Percentiles rank a stretch among this genome's conserved stretches.
Conservation (phyloP, 1,140 invertebrate genomes). For the Zaprionus tsacasi region DNA sequence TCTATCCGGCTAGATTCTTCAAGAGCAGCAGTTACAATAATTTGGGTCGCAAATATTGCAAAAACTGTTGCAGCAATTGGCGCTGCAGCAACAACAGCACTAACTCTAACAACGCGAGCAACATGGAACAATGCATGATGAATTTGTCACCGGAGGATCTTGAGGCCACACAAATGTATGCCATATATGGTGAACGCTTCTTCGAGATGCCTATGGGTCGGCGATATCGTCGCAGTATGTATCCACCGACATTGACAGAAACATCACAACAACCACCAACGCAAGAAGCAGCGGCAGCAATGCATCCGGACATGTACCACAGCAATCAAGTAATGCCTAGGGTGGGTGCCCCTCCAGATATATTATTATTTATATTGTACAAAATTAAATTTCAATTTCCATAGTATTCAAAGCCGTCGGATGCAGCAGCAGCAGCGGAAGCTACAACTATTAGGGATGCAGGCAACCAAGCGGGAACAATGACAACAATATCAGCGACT, state of each 20-base stretch:
- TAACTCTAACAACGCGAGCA: neutral
- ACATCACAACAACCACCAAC: neutral
- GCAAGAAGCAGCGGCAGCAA: neutral
- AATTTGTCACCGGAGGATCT: slow-evolving; percentile 38
- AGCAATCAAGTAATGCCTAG: neutral
- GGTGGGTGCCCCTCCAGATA: neutral
- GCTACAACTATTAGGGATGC: neutral
- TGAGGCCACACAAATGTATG: slow-evolving; percentile 42
- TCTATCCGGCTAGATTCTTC: slow-evolving; percentile 4
- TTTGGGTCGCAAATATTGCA: slow-evolving; percentile 16
- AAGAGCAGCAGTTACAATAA: slow-evolving; percentile 13
- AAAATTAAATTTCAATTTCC: neutral
- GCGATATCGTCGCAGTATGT: slow-evolving; percentile 16
- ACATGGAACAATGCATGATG: slow-evolving; percentile 18
- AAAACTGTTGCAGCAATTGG: slow-evolving; percentile 15
- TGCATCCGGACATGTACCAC: neutral
- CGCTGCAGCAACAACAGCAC: neutral
- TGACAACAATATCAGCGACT: neutral
- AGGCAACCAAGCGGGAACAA: neutral
- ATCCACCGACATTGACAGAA: neutral
- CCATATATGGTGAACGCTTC: slow-evolving; percentile 43
- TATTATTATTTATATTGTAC: neutral
- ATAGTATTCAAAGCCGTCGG: slow-evolving; percentile 2
- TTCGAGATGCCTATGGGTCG: slow-evolving; percentile 47
- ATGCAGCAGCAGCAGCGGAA: neutral